Conservation (phyloP, 2,888 invertebrate genomes). For the Neocrepidodera transversa region DNA sequence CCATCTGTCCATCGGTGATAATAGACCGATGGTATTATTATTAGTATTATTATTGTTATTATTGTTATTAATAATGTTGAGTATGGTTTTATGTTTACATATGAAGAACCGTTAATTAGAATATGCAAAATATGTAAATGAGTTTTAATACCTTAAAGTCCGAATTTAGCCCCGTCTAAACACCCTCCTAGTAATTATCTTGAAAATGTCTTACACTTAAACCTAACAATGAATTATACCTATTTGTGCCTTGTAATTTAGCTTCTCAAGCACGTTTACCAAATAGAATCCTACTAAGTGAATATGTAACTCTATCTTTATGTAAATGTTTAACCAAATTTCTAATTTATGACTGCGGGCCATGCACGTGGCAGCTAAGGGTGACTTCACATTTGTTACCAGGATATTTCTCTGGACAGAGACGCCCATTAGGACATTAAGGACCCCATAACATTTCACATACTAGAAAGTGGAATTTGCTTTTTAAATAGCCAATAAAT, state of each 20-base stretch:
- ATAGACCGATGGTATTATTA: too few relatives aligned
- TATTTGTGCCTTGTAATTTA: slow-evolving; percentile 47
- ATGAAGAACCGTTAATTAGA: slow-evolving; percentile 25
- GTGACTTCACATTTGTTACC: slow-evolving; percentile 10
- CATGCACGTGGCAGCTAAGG: slow-evolving; percentile 9
- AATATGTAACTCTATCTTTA: slow-evolving; percentile 30
- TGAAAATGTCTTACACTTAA: slow-evolving; percentile 44
- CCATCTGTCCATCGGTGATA: too few relatives aligned
- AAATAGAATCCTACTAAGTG: slow-evolving; percentile 41
- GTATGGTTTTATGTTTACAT: background rate
- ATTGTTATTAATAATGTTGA: too few relatives aligned
- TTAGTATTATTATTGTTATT: too few relatives aligned
- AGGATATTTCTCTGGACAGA: slow-evolving; percentile 6
- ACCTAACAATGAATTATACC: slow-evolving; percentile 50
- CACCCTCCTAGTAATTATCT: slow-evolving; percentile 41
- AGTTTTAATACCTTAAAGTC: slow-evolving; percentile 34
- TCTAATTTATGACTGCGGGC: slow-evolving; percentile 19
- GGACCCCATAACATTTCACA: background rate
- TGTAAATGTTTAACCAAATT: slow-evolving; percentile 29
- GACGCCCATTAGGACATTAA: background rate
- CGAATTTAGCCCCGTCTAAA: slow-evolving; percentile 25
- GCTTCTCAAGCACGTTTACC: slow-evolving; percentile 43
- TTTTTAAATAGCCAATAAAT: background rate
- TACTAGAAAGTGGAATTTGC: background rate
- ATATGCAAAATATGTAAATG: slow-evolving; percentile 34